These are phyloP conservation scores for Allygus modestus DNA, from an alignment of 2,888 invertebrate genomes.

Conservation along the genomic window DNA sequence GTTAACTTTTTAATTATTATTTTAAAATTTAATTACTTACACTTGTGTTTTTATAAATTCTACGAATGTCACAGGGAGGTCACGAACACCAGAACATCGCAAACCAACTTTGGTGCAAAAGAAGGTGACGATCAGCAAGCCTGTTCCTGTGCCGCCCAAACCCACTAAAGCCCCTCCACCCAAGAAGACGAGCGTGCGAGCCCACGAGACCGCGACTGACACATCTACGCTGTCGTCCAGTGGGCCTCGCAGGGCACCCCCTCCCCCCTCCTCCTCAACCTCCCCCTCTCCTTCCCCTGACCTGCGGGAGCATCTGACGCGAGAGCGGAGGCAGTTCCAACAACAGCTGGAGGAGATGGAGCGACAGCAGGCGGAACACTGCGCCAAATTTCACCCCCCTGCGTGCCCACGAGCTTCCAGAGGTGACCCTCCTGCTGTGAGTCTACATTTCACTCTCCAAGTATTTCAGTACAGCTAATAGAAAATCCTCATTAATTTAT, in stretches of 20 bases:
- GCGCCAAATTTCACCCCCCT: conserved; percentile 46
- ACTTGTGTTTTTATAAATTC: no score
- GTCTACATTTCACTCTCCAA: neutral
- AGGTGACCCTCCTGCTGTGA: neutral
- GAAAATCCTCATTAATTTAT: no score
- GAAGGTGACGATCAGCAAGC: neutral
- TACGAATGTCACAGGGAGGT: conserved; percentile 6
- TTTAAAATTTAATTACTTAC: no score
- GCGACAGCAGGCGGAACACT: conserved; percentile 68
- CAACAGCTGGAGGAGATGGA: conserved; percentile 70
- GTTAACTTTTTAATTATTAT: no score
- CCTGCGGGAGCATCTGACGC: conserved; percentile 63
- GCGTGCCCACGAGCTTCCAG: neutral
- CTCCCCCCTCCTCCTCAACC: neutral
- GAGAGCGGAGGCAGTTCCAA: conserved; percentile 66
- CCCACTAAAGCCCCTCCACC: neutral
- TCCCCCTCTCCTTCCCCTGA: neutral
- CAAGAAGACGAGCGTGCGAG: neutral
- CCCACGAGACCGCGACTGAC: neutral
- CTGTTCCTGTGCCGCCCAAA: conserved; percentile 22
- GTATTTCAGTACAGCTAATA: no score
- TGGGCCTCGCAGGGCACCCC: conserved; percentile 2
- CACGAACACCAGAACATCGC: neutral
- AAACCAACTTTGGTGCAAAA: neutral
- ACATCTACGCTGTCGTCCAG: conserved; percentile 12